Conservation (phyloP, 2,113 vertebrate genomes). For the Spea bombifrons region DNA sequence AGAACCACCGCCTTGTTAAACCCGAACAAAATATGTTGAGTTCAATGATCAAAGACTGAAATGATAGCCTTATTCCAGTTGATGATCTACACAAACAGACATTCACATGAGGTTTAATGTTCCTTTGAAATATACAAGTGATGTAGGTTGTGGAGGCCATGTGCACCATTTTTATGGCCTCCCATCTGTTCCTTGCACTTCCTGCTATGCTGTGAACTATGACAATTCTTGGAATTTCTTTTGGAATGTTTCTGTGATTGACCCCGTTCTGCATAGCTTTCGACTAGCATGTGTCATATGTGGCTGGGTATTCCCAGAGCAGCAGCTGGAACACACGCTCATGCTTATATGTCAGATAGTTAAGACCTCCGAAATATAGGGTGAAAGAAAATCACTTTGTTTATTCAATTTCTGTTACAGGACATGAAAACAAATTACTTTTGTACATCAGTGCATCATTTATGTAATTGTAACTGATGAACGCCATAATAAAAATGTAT, state of each 20-base stretch:
- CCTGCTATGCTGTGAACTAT: slow-evolving; percentile 40
- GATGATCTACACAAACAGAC: slow-evolving; percentile 38
- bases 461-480: neutral
- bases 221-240: slow-evolving; percentile 35
- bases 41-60: slow-evolving; percentile 36
- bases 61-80: slow-evolving; percentile 41
- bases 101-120: slow-evolving; percentile 20
- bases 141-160: slow-evolving; percentile 27
- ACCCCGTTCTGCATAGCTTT: slow-evolving; percentile 22
- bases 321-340: slow-evolving; percentile 31
- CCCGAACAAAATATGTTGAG: neutral
- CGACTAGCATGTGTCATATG: slow-evolving; percentile 7
- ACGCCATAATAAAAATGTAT: neutral
- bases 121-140: slow-evolving; percentile 38
- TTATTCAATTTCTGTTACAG: too few species aligned
- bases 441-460: neutral
- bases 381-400: neutral
- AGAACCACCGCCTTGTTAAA: slow-evolving; percentile 13
- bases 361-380: slow-evolving; percentile 8
- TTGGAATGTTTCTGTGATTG: slow-evolving; percentile 21
- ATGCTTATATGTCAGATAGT: slow-evolving; percentile 23
- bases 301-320: slow-evolving; percentile 11
- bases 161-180: slow-evolving; percentile 36
- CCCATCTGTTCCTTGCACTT: slow-evolving; percentile 40
- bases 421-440: neutral